Percentiles rank a stretch among this genome's conserved stretches.
These are phyloP conservation scores for Cavia porcellus DNA, from an alignment of 2,113 vertebrate species.

Conservation along the genomic window DNA sequence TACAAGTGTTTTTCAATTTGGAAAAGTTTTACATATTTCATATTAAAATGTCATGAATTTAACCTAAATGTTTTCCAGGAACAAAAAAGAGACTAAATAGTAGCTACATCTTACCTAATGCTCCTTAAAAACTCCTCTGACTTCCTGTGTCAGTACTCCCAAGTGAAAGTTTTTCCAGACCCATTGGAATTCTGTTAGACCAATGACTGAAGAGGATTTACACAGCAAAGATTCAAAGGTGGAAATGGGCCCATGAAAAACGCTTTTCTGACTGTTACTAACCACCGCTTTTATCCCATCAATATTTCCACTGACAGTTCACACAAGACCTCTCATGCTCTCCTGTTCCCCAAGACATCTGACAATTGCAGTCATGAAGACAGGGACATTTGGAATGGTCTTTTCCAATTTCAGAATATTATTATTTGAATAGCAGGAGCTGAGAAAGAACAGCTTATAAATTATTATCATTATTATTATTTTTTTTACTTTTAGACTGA, in stretches of 20 bases:
- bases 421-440: constrained; percentile 49
- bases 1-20: background rate
- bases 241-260: background rate
- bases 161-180: constrained; percentile 9
- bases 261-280: background rate
- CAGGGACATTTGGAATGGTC: background rate
- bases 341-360: background rate
- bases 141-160: background rate
- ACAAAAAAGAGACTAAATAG: constrained; percentile 48
- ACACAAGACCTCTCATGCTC: background rate
- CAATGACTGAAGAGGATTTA: background rate
- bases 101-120: constrained; percentile 5
- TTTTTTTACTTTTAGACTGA: constrained; percentile 29
- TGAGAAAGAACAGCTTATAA: constrained; percentile 41
- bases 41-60: constrained; percentile 28
- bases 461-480: background rate
- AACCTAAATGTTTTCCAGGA: constrained; percentile 27
- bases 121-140: background rate
- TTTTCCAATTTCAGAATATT: constrained; percentile 53
- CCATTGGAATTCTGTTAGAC: background rate
- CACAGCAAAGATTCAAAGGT: background rate
- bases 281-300: background rate
- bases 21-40: constrained; percentile 58
- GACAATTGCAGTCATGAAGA: constrained; percentile 37
- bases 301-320: background rate